Evolutionary conservation across 2,888 invertebrate species (phyloP).

Genomic region (Philaethria dido): DNA sequence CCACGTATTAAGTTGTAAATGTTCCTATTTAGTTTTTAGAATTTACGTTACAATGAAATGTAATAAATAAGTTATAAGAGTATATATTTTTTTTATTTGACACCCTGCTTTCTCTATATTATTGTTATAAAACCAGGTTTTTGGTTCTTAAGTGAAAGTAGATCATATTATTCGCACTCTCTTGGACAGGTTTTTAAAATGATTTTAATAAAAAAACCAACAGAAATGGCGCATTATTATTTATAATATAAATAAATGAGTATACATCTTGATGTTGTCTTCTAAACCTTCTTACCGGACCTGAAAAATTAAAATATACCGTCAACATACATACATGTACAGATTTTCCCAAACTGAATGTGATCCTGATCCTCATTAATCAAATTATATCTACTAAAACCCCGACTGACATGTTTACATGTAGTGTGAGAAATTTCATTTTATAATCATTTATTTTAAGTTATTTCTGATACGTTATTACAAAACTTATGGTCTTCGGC

Average conservation of each 20-base stretch:
- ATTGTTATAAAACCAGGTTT: not conserved
- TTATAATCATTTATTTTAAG: no score
- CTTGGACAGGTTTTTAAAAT: no score
- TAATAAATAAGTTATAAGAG: not conserved
- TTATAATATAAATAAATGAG: conserved; percentile 7
- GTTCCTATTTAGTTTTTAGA: conserved; percentile 35
- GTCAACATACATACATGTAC: not conserved
- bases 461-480: no score
- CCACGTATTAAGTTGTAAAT: conserved; percentile 20
- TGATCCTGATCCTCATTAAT: no score
- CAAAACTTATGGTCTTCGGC: no score
- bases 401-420: no score
- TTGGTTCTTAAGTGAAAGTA: conserved; percentile 5
- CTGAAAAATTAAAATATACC: conserved; percentile 23
- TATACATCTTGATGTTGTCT: not conserved
- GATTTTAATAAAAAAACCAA: conserved; percentile 3
- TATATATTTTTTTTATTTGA: not conserved
- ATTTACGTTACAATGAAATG: not conserved
- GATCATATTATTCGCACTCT: not conserved
- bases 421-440: no score
- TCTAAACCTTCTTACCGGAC: conserved; percentile 31
- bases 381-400: no score
- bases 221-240: not conserved
- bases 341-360: no score
- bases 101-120: not conserved